phyloP scores from a whole-genome alignment of 2,797 vertebrate genomes.

The Gambelia wislizenii region DNA sequence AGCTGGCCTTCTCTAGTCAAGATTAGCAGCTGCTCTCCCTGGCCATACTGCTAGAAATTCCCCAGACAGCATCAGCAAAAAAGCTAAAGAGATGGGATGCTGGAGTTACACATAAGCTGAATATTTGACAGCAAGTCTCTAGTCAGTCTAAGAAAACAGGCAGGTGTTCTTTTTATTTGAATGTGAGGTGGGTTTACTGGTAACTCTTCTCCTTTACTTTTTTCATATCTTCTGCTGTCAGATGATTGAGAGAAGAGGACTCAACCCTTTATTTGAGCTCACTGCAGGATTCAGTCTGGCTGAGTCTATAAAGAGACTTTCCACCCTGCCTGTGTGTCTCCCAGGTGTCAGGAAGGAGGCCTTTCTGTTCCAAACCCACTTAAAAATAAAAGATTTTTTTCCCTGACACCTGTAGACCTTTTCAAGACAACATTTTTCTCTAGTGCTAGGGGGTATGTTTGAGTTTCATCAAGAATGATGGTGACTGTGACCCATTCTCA shows the following conservation, averaged over 20 bases:
- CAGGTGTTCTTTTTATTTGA: not conserved
- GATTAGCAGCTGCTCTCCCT: no score
- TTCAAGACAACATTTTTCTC: constrained; percentile 52
- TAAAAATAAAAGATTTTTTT: constrained; percentile 44
- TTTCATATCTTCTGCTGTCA: not conserved
- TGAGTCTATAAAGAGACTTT: not conserved
- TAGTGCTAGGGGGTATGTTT: constrained; percentile 35
- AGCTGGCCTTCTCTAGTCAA: no score
- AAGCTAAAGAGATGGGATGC: no score
- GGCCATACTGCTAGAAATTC: no score
- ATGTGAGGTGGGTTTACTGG: not conserved
- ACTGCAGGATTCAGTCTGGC: not conserved
- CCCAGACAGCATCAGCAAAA: no score
- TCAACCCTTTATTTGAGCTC: not conserved
- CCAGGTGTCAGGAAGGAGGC: not conserved
- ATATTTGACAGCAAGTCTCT: not conserved
- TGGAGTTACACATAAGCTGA: not conserved
- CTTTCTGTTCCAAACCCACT: not conserved
- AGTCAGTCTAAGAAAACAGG: not conserved
- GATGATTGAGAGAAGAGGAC: not conserved
- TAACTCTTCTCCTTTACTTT: not conserved
- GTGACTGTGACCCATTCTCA: constrained; percentile 62
- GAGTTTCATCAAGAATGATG: constrained; percentile 52
- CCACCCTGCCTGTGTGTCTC: not conserved
- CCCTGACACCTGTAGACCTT: constrained; percentile 55